Base-by-base conservation (phyloP, 2,113 vertebrate genomes). In the Pterocles gutturalis region DNA sequence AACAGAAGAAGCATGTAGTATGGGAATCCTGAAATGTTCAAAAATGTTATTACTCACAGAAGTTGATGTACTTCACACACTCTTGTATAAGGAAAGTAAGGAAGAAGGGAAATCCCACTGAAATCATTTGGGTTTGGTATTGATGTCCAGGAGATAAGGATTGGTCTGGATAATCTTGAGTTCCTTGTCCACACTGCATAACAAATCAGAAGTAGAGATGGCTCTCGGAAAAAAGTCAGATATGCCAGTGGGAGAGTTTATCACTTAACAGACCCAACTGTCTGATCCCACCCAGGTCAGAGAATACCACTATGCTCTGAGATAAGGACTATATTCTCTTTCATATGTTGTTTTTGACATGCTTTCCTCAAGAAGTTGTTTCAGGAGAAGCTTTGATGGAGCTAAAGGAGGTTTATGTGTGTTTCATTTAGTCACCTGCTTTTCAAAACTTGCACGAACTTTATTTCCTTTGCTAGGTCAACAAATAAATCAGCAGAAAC, bases 161-260 rank as follows among this genome's bases (percentile, higher is more conserved):
- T 46, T 55, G 60, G 19, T 34, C 34, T 55, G 14, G 26, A 79
- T 22, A 76, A 62, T 43, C 29, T 43, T 71, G 24, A 76, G 17
- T 41, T 33, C 31, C 53, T 71, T 81, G 31, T 3, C 51, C 43
- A 38, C 10, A 17, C 5, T n/a, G 16, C 5, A 7, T 33, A 46
- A 11, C 15, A 87, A 54, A 12, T 41, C 26, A 80, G 46, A 71
- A 75, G 48, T 3, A 87, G 46, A 70, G 26, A 5, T 48, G 16
- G 15, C 10, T 61, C 34, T 57, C 0, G 0, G 29, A 36, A 58
- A 72, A 29, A 62, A 34, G 13, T 34, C 54, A 64, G 28, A 69
- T 61, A 41, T 13, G 4, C 11, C 4, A 83, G 17, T 62, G 20
- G 31, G 20, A 61, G 7, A 61, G 7, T 31, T 91, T 49, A 17